A percentile compares a stretch with the other conserved stretches of the same genome.
These are phyloP conservation scores for Hippocampus comes DNA, from an alignment of 2,113 vertebrate species.

Conservation along the genomic window DNA sequence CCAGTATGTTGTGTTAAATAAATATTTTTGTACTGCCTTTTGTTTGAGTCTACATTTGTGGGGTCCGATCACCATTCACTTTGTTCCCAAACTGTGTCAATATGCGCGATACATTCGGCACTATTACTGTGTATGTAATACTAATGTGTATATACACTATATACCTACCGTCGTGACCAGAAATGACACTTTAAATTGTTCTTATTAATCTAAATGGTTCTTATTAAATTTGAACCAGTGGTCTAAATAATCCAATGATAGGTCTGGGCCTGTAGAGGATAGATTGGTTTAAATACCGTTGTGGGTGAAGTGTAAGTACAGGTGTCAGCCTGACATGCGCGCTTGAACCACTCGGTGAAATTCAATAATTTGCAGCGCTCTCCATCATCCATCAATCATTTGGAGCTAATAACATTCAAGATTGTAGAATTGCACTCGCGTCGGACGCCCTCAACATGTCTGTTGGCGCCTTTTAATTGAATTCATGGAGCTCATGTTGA, in stretches of 20 bases:
- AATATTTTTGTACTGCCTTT: no score
- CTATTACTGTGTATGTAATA: no score
- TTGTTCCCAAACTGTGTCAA: no score
- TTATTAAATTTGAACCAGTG: slow-evolving; percentile 2
- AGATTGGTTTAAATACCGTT: slow-evolving; percentile 14
- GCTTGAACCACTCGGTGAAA: slow-evolving; percentile 47
- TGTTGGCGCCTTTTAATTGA: slow-evolving; percentile 54
- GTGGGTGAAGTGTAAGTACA: slow-evolving; percentile 57
- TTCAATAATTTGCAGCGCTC: slow-evolving; percentile 52
- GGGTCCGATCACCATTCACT: no score
- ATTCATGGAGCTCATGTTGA: slow-evolving; percentile 50
- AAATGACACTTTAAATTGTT: no score
- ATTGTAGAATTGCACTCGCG: slow-evolving; percentile 32
- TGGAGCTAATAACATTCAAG: slow-evolving; percentile 53
- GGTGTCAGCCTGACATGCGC: slow-evolving; percentile 48
- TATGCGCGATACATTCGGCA: no score
- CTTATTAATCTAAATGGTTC: no score
- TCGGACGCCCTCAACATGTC: slow-evolving; percentile 46
- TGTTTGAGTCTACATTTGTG: no score
- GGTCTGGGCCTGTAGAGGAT: background rate
- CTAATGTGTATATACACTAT: no score
- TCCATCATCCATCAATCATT: slow-evolving; percentile 62
- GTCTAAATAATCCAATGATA: background rate
- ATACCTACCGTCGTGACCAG: no score
- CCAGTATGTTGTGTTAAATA: no score